Conservation (phyloP, 2,888 invertebrate species). For the Tachina lurida region DNA sequence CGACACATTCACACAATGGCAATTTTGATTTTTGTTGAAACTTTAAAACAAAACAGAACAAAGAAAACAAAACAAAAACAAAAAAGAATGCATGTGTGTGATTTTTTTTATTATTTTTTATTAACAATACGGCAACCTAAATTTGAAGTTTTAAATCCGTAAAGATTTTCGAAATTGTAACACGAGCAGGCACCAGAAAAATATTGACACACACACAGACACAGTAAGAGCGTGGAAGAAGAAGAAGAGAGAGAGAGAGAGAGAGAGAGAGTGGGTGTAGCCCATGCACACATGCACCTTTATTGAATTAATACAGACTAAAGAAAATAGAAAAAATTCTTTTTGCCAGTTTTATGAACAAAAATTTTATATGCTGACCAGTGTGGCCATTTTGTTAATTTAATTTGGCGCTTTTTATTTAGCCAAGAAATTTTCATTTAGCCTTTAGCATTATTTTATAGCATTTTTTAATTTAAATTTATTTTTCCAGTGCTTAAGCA, state of each 20-base stretch:
- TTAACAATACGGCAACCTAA: conserved; percentile 63
- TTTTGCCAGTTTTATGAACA: conserved; percentile 20
- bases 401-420: too few relatives aligned
- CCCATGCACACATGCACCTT: background rate
- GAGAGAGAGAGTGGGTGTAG: background rate
- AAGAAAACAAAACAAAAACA: background rate
- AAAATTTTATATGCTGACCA: conserved; percentile 21
- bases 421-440: too few relatives aligned
- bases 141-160: conserved; percentile 67
- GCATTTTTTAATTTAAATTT: too few relatives aligned
- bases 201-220: background rate
- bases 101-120: conserved; percentile 53
- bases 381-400: background rate
- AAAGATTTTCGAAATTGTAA: conserved; percentile 61
- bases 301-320: conserved; percentile 5
- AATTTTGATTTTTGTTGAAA: conserved; percentile 51
- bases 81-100: background rate
- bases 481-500: too few relatives aligned
- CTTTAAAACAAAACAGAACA: background rate
- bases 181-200: conserved; percentile 41
- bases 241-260: background rate
- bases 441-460: too few relatives aligned
- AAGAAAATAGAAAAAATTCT: conserved; percentile 9
- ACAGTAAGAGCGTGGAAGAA: too few relatives aligned
- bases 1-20: conserved; percentile 35